Base-by-base conservation (phyloP, 2,888 invertebrate species). In the Lagria hirta region DNA sequence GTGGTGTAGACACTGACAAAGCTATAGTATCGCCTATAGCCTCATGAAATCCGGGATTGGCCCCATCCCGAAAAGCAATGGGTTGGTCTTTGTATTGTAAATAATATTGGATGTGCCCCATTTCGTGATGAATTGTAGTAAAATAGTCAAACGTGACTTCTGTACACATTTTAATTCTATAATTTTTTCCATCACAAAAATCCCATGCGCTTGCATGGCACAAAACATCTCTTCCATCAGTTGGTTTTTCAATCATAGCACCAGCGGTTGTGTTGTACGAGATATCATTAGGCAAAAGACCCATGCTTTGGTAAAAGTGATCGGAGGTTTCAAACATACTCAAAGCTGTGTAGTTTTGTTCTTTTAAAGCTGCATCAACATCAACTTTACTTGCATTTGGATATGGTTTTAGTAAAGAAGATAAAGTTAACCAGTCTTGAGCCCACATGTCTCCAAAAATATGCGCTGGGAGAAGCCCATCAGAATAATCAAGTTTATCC, bases 101-200 rank as follows among this genome's bases (percentile, higher is more conserved):
- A 59, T 76, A 82, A 57, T 84, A 84, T 55, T 83, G 78, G 1
- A 83, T 77, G 51, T 83, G 83, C 0, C 82, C 82, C 64, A 83
- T 84, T 69, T 88, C 88, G 57, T 88, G 88, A 55, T 88, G 86
- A 1, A 83, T 81, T 0, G 82, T 83, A 44, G 78, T 73, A 54
- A 84, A 79, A 63, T 82, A 76, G 6, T 74, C 74, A 49, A 71
- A 74, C 0, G 75, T 77, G 3, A 80, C 15, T 29, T 43, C 21
- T 2, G 35, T 45, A 11, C 38, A 44, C 35, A 43, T 36, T 35
- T 28, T 28, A 14, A 43, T 41, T 57, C 82, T 78, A 65, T 80
- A 84, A 65, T 83, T 79, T 27, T 76, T 62, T 21, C 78, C 77
- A 60, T 84, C 80, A 55, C 79, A 80, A 73, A 85, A 82, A 57